Evolutionary conservation across 2,113 vertebrate species (phyloP), one percentile per base, ranked within the genome.

Genomic region (Periophthalmus modestus): DNA sequence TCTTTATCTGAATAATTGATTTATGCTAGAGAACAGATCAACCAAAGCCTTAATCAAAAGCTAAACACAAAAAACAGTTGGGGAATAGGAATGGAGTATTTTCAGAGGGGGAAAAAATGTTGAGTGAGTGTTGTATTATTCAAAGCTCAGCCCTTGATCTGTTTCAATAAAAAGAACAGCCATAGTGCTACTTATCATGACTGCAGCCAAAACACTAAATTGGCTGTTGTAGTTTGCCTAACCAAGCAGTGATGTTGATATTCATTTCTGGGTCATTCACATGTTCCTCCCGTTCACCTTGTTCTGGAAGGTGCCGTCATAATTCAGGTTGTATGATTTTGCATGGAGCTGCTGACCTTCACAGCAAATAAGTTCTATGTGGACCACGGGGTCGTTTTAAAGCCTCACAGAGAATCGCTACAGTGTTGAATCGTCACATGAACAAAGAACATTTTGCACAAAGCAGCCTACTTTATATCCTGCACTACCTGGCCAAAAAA

Each of bases 1-100:
- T 80, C 68, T 67, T 75, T 69, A 68, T 61, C 78, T 93, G 74
- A 90, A 91, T 90, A 88, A 92, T 88, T 89, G 69, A 92, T 90
- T 67, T 48, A 14, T 69, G 16, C 69, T 54, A 28, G 34, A 69
- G 70, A 78, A 85, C 74, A 71, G 43, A 68, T 73, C 85, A 87
- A 78, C 71, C 71, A 74, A 77, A 52, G 48, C 73, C 72, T 79
- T 72, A 81, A 89, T 86, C 75, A 89, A 82, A 86, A 82, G 48
- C 47, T 43, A 84, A 77, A 82, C 61, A 68, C 77, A 69, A 85
- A 84, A 80, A 66, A 57, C 84, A 81, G 62, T 43, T 43, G 36
- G 62, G 72, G 66, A 80, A 66, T 68, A 23, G 48, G 75, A 59
- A 59, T 77, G 68, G 6, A 28, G 13, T 24, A 61, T 33, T 28